Evolutionary conservation across 2,797 vertebrate genomes (phyloP).

Genomic region (Brotula barbata): DNA sequence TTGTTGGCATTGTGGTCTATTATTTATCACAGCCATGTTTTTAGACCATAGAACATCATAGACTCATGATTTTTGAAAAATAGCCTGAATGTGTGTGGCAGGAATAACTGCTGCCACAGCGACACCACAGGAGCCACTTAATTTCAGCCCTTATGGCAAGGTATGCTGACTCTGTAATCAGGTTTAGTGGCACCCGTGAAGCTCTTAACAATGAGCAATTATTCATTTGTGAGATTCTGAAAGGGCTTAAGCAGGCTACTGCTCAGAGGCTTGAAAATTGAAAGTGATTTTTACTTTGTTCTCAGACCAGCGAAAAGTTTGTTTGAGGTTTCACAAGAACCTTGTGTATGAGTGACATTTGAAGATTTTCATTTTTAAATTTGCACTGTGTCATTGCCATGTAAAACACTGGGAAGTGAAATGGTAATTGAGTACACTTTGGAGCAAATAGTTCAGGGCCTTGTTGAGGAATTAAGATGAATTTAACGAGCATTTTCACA

Average conservation of each 20-base stretch:
- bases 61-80: too few species aligned
- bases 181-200: constrained; percentile 6
- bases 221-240: background rate
- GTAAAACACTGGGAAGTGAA: constrained; percentile 8
- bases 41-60: background rate
- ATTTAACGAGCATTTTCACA: too few species aligned
- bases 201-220: background rate
- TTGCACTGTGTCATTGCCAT: constrained; percentile 1
- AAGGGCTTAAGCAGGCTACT: background rate
- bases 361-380: too few species aligned
- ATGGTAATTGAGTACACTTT: too few species aligned
- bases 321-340: too few species aligned
- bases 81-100: background rate
- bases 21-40: background rate
- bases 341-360: too few species aligned
- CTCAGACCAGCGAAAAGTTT: too few species aligned
- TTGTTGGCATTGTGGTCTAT: background rate
- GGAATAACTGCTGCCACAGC: background rate
- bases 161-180: background rate
- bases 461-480: too few species aligned
- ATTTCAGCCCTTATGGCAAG: background rate
- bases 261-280: background rate
- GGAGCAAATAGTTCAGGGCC: too few species aligned
- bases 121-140: background rate
- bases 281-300: too few species aligned